phyloP scores from a whole-genome alignment of 1,140 invertebrate genomes.

The Prorops nasuta region DNA sequence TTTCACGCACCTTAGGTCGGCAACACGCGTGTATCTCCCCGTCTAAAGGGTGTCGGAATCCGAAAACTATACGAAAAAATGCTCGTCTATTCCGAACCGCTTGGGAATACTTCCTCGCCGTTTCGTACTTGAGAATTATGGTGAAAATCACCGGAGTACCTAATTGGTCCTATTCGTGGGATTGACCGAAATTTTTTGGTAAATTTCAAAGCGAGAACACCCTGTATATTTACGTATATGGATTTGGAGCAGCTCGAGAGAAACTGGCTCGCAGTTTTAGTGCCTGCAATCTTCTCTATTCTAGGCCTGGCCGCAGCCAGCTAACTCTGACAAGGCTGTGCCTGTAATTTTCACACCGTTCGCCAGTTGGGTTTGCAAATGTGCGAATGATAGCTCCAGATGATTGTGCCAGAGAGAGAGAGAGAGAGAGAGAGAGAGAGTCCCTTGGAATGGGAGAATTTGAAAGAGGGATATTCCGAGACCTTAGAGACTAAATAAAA shows the following conservation, averaged over 20 bases:
- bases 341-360: constrained; percentile 54
- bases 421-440: too few species aligned
- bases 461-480: too few species aligned
- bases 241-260: neutral
- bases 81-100: neutral
- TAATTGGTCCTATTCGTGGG: too few species aligned
- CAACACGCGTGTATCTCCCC: neutral
- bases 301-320: constrained; percentile 27
- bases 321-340: constrained; percentile 9
- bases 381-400: constrained; percentile 46
- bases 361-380: constrained; percentile 46
- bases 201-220: too few species aligned
- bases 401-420: too few species aligned
- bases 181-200: too few species aligned
- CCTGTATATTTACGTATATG: neutral
- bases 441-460: too few species aligned
- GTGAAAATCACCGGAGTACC: too few species aligned
- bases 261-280: constrained; percentile 20
- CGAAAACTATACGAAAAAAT: too few species aligned
- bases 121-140: too few species aligned
- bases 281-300: constrained; percentile 36
- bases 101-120: too few species aligned
- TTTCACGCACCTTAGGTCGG: constrained; percentile 30
- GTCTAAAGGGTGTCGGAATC: neutral
- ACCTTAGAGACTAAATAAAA: too few species aligned